Evolutionary conservation across 2,797 vertebrate genomes (phyloP).

Genomic region (Sebastes steindachneri): DNA sequence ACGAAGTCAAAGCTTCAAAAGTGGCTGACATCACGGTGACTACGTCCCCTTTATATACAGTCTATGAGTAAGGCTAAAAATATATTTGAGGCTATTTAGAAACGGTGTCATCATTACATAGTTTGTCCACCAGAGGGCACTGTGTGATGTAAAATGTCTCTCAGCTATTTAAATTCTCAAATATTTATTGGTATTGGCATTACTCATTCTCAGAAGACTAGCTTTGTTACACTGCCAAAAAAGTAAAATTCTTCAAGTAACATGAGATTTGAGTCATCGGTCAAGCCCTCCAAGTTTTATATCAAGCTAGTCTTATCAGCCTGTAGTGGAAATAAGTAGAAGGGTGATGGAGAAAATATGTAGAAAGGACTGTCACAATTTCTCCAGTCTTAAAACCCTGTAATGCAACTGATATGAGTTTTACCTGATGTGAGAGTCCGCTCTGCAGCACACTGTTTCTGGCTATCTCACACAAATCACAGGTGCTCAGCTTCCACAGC

Average conservation of each 20-base stretch:
- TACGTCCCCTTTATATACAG: too few relatives aligned
- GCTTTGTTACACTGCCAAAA: background rate
- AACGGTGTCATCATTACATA: background rate
- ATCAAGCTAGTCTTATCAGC: background rate
- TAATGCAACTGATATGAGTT: background rate
- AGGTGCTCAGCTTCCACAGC: slow-evolving; percentile 98
- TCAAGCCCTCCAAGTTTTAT: background rate
- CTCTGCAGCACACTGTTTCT: slow-evolving; percentile 97
- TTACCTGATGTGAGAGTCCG: slow-evolving; percentile 93
- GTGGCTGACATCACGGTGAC: too few relatives aligned
- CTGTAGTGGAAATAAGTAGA: background rate
- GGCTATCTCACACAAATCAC: slow-evolving; percentile 95
- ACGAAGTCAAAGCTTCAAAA: too few relatives aligned
- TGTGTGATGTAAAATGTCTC: background rate
- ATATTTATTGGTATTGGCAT: background rate
- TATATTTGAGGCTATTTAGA: background rate
- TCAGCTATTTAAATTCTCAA: background rate
- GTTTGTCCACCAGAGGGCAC: background rate
- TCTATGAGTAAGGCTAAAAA: background rate
- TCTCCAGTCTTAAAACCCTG: background rate
- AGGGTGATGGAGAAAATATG: background rate
- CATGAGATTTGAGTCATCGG: background rate
- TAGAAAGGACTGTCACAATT: background rate
- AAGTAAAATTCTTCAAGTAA: background rate
- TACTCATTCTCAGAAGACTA: background rate